phyloP scores from a whole-genome alignment of 2,797 vertebrate genomes.

The Lepus townsendii region DNA sequence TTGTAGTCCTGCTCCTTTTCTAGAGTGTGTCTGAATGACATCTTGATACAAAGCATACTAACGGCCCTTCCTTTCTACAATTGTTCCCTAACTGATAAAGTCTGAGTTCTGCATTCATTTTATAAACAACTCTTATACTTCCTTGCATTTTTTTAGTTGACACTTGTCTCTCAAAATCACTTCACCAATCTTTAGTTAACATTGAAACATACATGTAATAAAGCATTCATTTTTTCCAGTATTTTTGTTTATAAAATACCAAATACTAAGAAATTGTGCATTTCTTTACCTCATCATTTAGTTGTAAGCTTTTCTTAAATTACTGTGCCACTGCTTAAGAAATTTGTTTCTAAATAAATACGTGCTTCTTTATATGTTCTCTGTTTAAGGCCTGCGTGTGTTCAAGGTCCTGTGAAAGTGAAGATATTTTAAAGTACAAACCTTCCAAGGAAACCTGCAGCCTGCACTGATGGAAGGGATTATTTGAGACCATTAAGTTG shows the following conservation, averaged over 20 bases:
- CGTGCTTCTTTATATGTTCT: background rate
- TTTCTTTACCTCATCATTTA: background rate
- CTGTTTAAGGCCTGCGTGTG: background rate
- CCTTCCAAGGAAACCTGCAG: background rate
- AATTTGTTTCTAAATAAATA: background rate
- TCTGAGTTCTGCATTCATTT: conserved; percentile 52
- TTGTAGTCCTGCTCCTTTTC: conserved; percentile 57
- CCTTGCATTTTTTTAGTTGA: background rate
- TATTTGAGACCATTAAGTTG: background rate
- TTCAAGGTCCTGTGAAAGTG: background rate
- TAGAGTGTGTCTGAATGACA: conserved; percentile 59
- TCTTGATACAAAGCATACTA: background rate
- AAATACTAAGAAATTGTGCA: background rate
- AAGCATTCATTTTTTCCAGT: background rate
- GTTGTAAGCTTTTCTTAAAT: background rate
- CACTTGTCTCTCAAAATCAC: background rate
- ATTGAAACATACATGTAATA: background rate
- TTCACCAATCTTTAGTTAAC: background rate
- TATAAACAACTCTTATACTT: background rate
- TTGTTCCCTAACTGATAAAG: conserved; percentile 45
- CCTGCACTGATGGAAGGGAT: background rate
- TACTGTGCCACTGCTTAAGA: background rate
- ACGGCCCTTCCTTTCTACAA: background rate
- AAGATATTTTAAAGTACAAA: background rate
- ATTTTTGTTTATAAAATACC: conserved; percentile 9